These are phyloP conservation scores for Agrotis exclamationis DNA, from an alignment of 2,888 invertebrate genomes.

Conservation along the genomic window DNA sequence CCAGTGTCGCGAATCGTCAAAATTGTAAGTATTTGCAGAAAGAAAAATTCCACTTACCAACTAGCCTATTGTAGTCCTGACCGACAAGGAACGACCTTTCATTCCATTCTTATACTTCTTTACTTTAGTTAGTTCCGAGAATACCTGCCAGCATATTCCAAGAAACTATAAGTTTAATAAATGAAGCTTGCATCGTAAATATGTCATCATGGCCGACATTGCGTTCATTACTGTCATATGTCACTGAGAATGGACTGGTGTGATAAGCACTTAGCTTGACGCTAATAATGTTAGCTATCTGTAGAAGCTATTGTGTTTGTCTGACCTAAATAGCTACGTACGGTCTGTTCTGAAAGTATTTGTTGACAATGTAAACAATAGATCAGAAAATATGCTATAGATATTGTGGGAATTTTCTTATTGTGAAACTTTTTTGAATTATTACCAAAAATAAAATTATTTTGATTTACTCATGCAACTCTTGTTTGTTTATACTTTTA, in stretches of 20 bases:
- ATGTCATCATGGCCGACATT: constrained; percentile 9
- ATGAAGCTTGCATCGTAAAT: constrained; percentile 2
- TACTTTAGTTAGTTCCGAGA: neutral
- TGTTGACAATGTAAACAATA: neutral
- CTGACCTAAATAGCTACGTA: constrained; percentile 28
- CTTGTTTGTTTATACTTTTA: too few relatives aligned
- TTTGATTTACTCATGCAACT: too few relatives aligned
- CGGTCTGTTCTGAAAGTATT: neutral
- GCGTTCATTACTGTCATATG: constrained; percentile 45
- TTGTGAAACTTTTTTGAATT: too few relatives aligned
- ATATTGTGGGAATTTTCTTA: too few relatives aligned
- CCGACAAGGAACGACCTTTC: too few relatives aligned
- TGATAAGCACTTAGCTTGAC: constrained; percentile 35
- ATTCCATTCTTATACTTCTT: too few relatives aligned
- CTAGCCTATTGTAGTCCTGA: too few relatives aligned
- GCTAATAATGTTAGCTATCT: constrained; percentile 27
- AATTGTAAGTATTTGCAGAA: too few relatives aligned
- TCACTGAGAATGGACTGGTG: constrained; percentile 27
- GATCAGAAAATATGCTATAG: neutral
- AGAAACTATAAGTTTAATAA: constrained; percentile 7
- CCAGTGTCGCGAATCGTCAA: too few relatives aligned
- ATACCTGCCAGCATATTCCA: neutral
- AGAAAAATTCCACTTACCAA: too few relatives aligned
- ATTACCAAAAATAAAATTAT: too few relatives aligned
- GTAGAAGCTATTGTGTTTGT: constrained; percentile 32